phyloP scores from a whole-genome alignment of 2,113 vertebrate species.

The Menura novaehollandiae region DNA sequence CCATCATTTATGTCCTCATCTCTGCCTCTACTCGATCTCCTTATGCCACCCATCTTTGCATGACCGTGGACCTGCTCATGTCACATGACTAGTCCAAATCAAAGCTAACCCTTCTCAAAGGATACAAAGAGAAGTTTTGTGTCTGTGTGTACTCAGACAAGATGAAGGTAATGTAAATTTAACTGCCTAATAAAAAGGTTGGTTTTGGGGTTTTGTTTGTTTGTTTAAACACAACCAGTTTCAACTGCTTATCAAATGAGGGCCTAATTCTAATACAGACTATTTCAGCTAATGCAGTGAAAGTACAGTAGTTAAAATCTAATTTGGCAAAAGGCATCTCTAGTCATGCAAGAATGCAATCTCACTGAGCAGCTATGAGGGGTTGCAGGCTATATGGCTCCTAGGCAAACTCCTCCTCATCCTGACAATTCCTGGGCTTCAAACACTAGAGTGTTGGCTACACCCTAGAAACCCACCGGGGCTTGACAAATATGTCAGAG shows the following conservation, averaged over 20 bases:
- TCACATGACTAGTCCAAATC: not conserved
- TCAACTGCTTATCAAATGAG: not conserved
- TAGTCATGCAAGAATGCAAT: not conserved
- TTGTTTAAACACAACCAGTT: not conserved
- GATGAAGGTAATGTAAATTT: not conserved
- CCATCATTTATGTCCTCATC: accelerated
- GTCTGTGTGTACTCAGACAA: accelerated
- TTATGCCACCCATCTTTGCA: not conserved
- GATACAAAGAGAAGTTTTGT: not conserved
- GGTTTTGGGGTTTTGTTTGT: not conserved
- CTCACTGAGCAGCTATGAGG: not conserved
- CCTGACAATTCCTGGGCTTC: not conserved
- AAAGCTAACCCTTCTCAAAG: not conserved
- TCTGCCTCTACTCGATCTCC: not conserved
- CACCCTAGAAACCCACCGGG: not conserved
- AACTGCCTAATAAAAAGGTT: not conserved
- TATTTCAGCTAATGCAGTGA: not conserved
- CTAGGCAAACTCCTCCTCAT: not conserved
- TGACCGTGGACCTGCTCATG: not conserved
- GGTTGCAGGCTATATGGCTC: not conserved
- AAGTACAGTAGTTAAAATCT: not conserved
- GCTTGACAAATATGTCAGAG: not conserved
- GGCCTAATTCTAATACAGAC: not conserved
- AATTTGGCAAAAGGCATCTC: not conserved
- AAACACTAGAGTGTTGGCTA: not conserved